Evolutionary conservation across 2,888 invertebrate genomes (phyloP).

Genomic region (Philhelius pedissequus): DNA sequence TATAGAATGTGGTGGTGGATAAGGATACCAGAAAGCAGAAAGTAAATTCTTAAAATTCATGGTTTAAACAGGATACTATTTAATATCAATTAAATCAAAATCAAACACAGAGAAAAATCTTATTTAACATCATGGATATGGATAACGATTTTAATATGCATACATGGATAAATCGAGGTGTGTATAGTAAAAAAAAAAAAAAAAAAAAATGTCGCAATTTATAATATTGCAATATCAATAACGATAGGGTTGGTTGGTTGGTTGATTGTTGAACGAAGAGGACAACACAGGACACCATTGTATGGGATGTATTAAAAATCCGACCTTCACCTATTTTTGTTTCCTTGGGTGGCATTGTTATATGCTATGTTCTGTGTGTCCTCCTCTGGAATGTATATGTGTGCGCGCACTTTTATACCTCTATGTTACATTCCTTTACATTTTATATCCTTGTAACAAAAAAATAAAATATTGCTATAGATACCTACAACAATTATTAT

Average conservation of each 20-base stretch:
- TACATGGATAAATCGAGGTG: conserved; percentile 67
- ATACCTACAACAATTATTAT: conserved; percentile 45
- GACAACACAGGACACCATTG: conserved; percentile 55
- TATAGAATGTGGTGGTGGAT: conserved; percentile 10
- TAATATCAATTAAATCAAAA: conserved; percentile 51
- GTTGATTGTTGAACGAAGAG: conserved; percentile 39
- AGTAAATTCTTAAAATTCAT: conserved; percentile 41
- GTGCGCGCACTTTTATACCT: conserved; percentile 49
- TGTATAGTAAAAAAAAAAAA: conserved; percentile 30
- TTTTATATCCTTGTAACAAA: background rate
- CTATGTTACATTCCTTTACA: conserved; percentile 13
- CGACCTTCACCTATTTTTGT: conserved; percentile 75
- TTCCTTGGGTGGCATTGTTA: conserved; percentile 57
- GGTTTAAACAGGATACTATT: conserved; percentile 35
- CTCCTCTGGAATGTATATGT: background rate
- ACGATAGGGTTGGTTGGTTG: background rate
- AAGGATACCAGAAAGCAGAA: conserved; percentile 52
- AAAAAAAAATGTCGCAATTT: conserved; percentile 36
- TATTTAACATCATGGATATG: conserved; percentile 49
- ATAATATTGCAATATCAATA: conserved; percentile 49
- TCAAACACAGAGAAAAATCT: conserved; percentile 25
- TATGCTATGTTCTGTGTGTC: background rate
- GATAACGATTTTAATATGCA: conserved; percentile 65
- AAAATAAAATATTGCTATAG: background rate
- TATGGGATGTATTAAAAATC: conserved; percentile 63